A percentile compares a stretch with the other conserved stretches of the same genome.
phyloP scores from a whole-genome alignment of 2,888 invertebrate genomes.

The Acronicta aceris region DNA sequence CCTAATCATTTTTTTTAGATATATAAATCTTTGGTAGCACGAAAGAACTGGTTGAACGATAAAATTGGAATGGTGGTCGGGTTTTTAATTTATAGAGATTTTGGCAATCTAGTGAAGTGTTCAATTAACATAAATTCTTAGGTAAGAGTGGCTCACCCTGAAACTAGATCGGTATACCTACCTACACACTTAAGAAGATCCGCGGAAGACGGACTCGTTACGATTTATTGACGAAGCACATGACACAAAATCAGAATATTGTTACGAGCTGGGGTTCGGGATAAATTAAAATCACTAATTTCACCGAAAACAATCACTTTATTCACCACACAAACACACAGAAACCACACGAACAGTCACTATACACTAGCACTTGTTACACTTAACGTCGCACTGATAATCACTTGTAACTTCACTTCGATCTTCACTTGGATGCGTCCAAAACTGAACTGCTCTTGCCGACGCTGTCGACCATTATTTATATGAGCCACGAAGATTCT shows the following conservation, averaged over 20 bases:
- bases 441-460: no score
- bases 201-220: constrained; percentile 20
- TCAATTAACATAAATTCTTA: constrained; percentile 65
- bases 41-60: constrained; percentile 42
- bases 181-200: constrained; percentile 8
- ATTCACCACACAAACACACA: no score
- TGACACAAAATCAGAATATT: not conserved
- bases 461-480: no score
- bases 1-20: constrained; percentile 46
- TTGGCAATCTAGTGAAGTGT: constrained; percentile 57
- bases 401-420: no score
- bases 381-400: no score
- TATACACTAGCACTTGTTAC: no score
- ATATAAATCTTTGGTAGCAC: constrained; percentile 21
- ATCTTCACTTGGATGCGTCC: no score
- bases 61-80: constrained; percentile 52
- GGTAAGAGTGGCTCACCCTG: constrained; percentile 72
- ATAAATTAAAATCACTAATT: no score
- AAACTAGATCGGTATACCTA: constrained; percentile 45
- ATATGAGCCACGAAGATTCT: no score
- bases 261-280: no score
- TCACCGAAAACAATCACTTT: no score
- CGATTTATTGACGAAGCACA: not conserved
- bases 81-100: constrained; percentile 47
- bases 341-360: no score